A percentile compares a stretch with the other conserved stretches of the same genome.
These are phyloP conservation scores for Cyclopterus lumpus DNA, from an alignment of 2,797 vertebrate genomes.

Conservation along the genomic window DNA sequence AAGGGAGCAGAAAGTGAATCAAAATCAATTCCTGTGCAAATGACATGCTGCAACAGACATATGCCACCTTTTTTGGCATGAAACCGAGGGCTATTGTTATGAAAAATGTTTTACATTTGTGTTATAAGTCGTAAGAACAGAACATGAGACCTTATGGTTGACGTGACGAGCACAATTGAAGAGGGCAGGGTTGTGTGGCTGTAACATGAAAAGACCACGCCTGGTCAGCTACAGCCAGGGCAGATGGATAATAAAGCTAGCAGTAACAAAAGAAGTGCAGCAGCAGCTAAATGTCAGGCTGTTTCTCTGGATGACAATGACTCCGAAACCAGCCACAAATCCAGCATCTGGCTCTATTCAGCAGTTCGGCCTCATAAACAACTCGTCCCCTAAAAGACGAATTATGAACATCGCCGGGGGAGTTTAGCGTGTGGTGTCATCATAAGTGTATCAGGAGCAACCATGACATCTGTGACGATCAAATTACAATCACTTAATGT, in stretches of 20 bases:
- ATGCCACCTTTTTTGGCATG: not conserved
- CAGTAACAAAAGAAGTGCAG: conserved; percentile 83
- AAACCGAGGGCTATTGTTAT: not conserved
- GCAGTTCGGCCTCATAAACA: conserved; percentile 29
- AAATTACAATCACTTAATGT: conserved; percentile 41
- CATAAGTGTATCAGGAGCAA: conserved; percentile 32
- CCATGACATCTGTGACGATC: conserved; percentile 53
- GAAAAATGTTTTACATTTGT: not conserved
- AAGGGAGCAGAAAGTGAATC: conserved; percentile 36
- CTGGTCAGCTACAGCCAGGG: conserved; percentile 75
- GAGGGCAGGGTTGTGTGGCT: conserved; percentile 49
- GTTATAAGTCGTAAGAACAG: not conserved
- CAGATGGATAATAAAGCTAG: conserved; percentile 62
- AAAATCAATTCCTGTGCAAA: not conserved
- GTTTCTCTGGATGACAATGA: conserved; percentile 76
- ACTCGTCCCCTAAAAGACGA: conserved; percentile 16
- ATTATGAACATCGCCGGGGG: conserved; percentile 27
- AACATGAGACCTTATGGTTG: conserved; percentile 42
- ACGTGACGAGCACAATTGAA: conserved; percentile 36
- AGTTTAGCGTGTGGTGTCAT: conserved; percentile 11
- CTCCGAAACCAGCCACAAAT: conserved; percentile 63
- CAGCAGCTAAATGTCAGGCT: conserved; percentile 80
- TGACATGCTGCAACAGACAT: not conserved
- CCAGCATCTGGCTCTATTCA: conserved; percentile 52
- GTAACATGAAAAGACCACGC: conserved; percentile 67